Conservation (phyloP, 2,797 vertebrate species). For the Xiphorhynchus erythropygius region DNA sequence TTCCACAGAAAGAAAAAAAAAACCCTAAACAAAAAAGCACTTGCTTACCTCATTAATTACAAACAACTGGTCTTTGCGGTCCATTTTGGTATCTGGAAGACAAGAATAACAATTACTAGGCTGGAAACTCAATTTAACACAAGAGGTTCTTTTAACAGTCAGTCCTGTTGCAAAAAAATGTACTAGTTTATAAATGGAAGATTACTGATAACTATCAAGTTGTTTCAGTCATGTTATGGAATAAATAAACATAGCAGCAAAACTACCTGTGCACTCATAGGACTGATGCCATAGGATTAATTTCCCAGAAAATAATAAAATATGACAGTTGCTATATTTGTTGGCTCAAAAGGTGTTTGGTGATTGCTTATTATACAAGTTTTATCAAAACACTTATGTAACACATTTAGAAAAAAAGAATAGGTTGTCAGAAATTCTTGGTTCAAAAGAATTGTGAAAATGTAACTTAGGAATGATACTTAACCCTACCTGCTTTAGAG, state of each 20-base stretch:
- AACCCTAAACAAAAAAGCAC: not conserved
- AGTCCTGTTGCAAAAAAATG: not conserved
- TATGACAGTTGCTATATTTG: rapidly evolving
- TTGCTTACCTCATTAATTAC: constrained; percentile 91
- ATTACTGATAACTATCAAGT: not conserved
- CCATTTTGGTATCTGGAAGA: constrained; percentile 95
- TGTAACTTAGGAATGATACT: rapidly evolving
- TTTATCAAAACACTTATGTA: not conserved
- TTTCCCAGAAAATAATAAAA: not conserved
- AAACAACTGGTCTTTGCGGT: constrained; percentile 95
- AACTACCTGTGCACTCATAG: not conserved
- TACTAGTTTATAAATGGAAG: not conserved
- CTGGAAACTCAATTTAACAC: not conserved
- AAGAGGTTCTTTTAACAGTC: not conserved
- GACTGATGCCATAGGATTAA: rapidly evolving
- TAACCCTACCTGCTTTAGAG: constrained; percentile 87
- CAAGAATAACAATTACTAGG: not conserved
- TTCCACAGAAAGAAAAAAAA: not conserved
- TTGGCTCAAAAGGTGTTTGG: not conserved
- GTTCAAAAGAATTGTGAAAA: not conserved
- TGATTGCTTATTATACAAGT: not conserved
- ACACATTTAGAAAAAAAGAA: not conserved
- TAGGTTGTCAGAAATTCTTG: not conserved
- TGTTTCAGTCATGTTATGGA: not conserved
- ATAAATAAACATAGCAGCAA: not conserved